Base-by-base conservation (phyloP, 2,113 vertebrate species). In the Tupaia chinensis region DNA sequence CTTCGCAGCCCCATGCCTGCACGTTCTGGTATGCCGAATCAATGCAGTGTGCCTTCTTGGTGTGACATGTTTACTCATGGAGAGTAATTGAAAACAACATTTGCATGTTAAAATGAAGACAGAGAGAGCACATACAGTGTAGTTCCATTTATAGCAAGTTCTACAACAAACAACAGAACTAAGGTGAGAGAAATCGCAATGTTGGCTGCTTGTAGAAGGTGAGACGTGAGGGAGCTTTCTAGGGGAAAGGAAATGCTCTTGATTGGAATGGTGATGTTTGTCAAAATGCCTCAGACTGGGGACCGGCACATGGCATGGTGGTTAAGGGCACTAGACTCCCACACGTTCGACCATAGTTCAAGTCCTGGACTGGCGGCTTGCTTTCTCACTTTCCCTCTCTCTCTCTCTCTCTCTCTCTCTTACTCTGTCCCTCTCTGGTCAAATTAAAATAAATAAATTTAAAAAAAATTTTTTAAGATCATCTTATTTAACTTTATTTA, bases 51-150 rank as follows among this genome's bases (percentile, higher is more conserved):
- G 16, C 80, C 65, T 60, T 72, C 70, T 72, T 12, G 3, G 14
- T 14, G 9, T 72, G 85, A 54, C 7, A 1, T 68, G 60, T 83
- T 90, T 85, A 58, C 72, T 73, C 81, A n/a, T 19, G 58, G 34
- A 58, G 73, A 81, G 61, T 90, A 89, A 91, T 29, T 74, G 77
- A 77, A 91, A 83, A n/a, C 53, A 81, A 54, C 63, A 65, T 73
- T 63, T 96, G 58, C 76, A 90, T 73, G 53, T 73, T 92, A 84
- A 78, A 92, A 72, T 83, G 68, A 53, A 32, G 44, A 12, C 11
- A 9, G 9, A 70, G 56, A 22, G 7, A 29, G 44, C 20, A 27
- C 20, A 11, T 58, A 63, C 7, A 11, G 27, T 63, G 27, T 88
- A 81, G 74, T 84, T 77, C 93, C 44, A n/a, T 54, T 73, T 73